Percentiles rank a stretch among this genome's conserved stretches.
These are phyloP conservation scores for Coendou prehensilis DNA, from an alignment of 2,797 vertebrate species.

Conservation along the genomic window DNA sequence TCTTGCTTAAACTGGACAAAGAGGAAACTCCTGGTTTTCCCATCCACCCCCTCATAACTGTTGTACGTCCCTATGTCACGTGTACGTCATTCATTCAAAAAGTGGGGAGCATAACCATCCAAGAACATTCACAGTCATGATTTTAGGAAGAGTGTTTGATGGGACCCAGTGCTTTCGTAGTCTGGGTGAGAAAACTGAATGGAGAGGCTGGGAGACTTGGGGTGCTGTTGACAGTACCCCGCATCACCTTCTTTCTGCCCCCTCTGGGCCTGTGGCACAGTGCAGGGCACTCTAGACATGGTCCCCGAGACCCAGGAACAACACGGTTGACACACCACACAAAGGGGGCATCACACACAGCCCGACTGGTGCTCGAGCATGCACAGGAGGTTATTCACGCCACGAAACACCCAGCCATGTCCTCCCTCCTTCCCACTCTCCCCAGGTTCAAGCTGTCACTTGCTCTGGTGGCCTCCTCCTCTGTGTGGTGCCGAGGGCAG, in stretches of 20 bases:
- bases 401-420: not conserved
- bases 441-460: constrained; percentile 46
- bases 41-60: not conserved
- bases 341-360: constrained; percentile 40
- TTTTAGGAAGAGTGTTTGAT: not conserved
- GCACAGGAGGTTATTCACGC: constrained; percentile 32
- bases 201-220: not conserved
- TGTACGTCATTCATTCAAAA: not conserved
- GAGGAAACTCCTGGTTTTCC: not conserved
- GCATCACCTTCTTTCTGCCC: constrained; percentile 1
- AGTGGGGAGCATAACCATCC: not conserved
- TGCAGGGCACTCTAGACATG: constrained; percentile 51
- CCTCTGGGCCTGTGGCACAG: not conserved
- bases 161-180: not conserved
- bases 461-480: constrained; percentile 52
- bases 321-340: not conserved
- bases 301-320: not conserved
- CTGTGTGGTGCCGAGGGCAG: constrained; percentile 51
- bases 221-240: not conserved
- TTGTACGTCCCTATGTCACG: not conserved
- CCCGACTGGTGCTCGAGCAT: not conserved
- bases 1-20: not conserved
- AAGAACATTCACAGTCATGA: not conserved
- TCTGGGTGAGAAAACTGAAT: not conserved
- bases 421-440: not conserved